These are phyloP conservation scores for Stictonetta naevosa DNA, from an alignment of 2,113 vertebrate species.

Conservation along the genomic window DNA sequence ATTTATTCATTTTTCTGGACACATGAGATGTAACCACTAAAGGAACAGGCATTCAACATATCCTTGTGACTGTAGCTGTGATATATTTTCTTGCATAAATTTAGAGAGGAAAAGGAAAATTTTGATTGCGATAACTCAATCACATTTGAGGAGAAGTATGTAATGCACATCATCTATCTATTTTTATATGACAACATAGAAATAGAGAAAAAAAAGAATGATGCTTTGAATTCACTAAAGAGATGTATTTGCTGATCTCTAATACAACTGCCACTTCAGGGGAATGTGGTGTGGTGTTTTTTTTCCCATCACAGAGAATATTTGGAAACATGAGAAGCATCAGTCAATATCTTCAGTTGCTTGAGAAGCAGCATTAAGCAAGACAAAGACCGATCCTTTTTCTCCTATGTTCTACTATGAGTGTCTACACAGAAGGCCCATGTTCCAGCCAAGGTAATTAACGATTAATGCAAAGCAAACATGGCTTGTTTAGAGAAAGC, in stretches of 20 bases:
- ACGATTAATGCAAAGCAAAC: slow-evolving; percentile 34
- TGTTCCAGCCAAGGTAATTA: neutral
- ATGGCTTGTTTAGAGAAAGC: too few relatives aligned
- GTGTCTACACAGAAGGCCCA: neutral
- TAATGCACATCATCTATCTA: neutral
- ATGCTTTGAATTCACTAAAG: neutral
- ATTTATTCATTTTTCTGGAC: neutral
- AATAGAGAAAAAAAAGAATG: neutral
- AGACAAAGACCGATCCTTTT: neutral
- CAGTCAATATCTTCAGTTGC: slow-evolving; percentile 3
- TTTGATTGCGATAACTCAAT: neutral
- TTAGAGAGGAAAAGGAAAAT: neutral
- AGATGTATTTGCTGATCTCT: neutral
- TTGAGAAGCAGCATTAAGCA: neutral
- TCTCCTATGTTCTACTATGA: neutral
- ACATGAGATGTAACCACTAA: neutral
- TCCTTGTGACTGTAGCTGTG: neutral
- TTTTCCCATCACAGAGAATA: neutral
- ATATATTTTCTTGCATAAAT: neutral
- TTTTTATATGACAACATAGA: neutral
- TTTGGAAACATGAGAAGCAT: slow-evolving; percentile 12
- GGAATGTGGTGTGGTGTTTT: too few relatives aligned
- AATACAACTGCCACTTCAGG: neutral
- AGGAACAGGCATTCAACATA: neutral
- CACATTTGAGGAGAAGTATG: neutral